Conservation (phyloP, 2,113 vertebrate species). For the Picathartes gymnocephalus region DNA sequence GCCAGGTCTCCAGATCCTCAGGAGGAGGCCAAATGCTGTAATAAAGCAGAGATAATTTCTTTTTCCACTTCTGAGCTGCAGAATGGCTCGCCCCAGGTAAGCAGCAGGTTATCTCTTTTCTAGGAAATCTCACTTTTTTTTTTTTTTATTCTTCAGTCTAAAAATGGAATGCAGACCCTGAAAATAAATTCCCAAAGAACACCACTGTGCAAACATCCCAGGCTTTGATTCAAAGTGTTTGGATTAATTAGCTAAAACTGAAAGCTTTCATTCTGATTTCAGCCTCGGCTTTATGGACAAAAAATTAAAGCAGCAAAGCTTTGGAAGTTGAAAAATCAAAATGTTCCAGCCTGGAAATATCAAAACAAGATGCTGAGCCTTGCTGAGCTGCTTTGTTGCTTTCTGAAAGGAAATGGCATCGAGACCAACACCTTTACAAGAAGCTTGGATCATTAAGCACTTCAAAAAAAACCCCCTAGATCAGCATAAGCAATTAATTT, state of each 20-base stretch:
- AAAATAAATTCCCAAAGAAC: conserved; percentile 41
- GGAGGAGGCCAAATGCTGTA: background rate
- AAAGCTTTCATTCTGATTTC: conserved; percentile 48
- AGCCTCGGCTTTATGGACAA: background rate
- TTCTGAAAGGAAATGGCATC: conserved; percentile 17
- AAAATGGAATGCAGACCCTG: conserved; percentile 32
- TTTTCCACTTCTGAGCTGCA: background rate
- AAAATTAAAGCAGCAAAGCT: conserved; percentile 35
- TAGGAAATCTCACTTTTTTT: background rate
- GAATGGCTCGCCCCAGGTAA: background rate
- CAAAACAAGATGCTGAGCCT: conserved; percentile 29
- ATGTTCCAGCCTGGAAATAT: conserved; percentile 43
- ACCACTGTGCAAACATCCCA: conserved; percentile 42
- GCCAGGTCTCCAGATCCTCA: background rate
- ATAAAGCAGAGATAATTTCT: background rate
- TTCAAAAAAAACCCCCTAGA: background rate
- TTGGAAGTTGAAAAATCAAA: conserved; percentile 37
- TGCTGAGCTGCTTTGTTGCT: conserved; percentile 10
- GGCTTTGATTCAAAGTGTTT: conserved; percentile 44
- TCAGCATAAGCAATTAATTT: conserved; percentile 31
- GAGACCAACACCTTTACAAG: conserved; percentile 31
- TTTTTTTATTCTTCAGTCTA: background rate
- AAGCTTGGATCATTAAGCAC: conserved; percentile 1
- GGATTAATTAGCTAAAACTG: conserved; percentile 61
- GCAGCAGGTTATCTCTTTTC: background rate